These are phyloP conservation scores for Drosophila melanosoma DNA, from an alignment of 2,888 invertebrate genomes.

Conservation along the genomic window DNA sequence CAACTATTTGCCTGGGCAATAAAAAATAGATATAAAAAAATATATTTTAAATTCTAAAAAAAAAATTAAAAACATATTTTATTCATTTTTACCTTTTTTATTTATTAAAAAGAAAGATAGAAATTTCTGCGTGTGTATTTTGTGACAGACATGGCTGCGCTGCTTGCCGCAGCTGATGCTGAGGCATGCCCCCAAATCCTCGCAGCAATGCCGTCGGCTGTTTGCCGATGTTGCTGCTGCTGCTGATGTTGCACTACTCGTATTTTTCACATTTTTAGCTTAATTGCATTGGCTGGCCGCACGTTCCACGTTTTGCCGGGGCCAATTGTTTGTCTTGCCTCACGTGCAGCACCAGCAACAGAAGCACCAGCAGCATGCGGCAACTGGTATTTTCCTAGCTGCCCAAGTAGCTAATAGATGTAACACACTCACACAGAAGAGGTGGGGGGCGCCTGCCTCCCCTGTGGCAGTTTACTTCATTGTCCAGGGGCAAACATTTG, in stretches of 20 bases:
- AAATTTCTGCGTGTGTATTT: slow-evolving; percentile 17
- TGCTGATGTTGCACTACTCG: slow-evolving; percentile 30
- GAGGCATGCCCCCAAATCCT: slow-evolving; percentile 15
- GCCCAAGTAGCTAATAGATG: slow-evolving; percentile 70
- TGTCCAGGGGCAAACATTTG: slow-evolving; percentile 61
- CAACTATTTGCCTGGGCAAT: not conserved
- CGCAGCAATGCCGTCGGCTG: slow-evolving; percentile 26
- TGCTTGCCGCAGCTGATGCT: slow-evolving; percentile 29
- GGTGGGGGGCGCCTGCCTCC: not conserved
- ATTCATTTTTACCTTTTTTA: not conserved
- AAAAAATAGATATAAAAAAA: too few species aligned
- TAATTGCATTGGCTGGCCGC: slow-evolving; percentile 80
- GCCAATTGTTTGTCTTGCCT: slow-evolving; percentile 71
- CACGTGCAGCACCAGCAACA: slow-evolving; percentile 58
- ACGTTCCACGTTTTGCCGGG: slow-evolving; percentile 60
- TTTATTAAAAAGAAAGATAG: not conserved
- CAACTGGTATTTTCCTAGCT: slow-evolving; percentile 73
- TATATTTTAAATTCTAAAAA: not conserved
- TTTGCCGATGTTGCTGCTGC: slow-evolving; percentile 12
- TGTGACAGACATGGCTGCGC: slow-evolving; percentile 32
- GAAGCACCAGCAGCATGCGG: slow-evolving; percentile 35
- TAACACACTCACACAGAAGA: slow-evolving; percentile 23
- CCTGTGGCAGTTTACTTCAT: slow-evolving; percentile 49
- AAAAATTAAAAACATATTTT: not conserved
- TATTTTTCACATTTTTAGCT: slow-evolving; percentile 78